phyloP scores from a whole-genome alignment of 2,797 vertebrate genomes.

The Crypturellus tataupa region DNA sequence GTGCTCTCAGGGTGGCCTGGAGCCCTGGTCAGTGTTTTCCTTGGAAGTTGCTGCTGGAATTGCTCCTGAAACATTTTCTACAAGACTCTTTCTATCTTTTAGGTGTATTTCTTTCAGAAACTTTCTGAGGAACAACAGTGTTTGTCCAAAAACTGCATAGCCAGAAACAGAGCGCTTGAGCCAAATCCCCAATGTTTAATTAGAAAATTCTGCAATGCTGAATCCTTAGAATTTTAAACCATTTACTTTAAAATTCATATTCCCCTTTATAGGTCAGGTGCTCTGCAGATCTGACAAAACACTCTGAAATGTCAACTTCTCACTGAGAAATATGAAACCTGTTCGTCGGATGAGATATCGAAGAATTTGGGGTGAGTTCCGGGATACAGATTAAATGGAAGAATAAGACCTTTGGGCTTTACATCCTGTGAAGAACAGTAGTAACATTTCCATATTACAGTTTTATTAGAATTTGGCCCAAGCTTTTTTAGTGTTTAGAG shows the following conservation, averaged over 20 bases:
- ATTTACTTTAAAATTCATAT: neutral
- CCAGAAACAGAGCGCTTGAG: neutral
- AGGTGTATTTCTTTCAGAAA: neutral
- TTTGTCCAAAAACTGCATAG: neutral
- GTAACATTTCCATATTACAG: neutral
- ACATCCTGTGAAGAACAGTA: neutral
- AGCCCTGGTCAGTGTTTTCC: neutral
- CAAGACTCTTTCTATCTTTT: neutral
- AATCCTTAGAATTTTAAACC: neutral
- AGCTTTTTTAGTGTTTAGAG: neutral
- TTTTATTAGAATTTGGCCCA: neutral
- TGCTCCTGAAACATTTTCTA: neutral
- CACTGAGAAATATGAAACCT: neutral
- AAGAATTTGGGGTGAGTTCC: neutral
- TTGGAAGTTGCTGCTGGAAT: conserved; percentile 3
- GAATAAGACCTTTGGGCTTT: neutral
- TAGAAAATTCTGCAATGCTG: neutral
- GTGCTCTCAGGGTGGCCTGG: neutral
- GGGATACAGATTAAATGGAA: neutral
- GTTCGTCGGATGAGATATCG: neutral
- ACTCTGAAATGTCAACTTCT: neutral
- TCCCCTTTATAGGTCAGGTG: neutral
- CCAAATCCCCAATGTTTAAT: neutral
- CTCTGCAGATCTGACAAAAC: neutral
- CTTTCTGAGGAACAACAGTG: neutral